A percentile compares a stretch with the other conserved stretches of the same genome.
Evolutionary conservation across 2,113 vertebrate genomes (phyloP).

Genomic region (Cnemophilus loriae): DNA sequence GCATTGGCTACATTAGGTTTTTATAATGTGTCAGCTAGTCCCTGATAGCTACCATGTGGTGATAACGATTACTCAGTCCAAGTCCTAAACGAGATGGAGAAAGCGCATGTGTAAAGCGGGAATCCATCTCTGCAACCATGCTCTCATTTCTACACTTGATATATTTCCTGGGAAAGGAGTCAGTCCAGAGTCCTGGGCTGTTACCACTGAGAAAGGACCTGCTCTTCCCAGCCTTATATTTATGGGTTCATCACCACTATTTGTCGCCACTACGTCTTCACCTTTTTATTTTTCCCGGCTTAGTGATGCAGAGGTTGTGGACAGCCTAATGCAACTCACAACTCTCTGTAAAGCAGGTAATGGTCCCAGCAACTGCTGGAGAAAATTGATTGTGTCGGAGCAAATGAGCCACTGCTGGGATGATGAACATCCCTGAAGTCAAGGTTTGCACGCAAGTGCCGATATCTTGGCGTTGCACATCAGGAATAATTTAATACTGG

Average conservation of each 20-base stretch:
- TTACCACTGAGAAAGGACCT: not conserved
- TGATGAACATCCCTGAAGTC: constrained; percentile 59
- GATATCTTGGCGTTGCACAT: constrained; percentile 51
- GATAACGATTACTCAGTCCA: constrained; percentile 14
- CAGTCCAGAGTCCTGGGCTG: not conserved
- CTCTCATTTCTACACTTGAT: not conserved
- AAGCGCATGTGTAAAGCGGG: not conserved
- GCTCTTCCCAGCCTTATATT: not conserved
- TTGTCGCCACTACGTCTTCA: constrained; percentile 4
- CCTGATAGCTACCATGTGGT: constrained; percentile 45
- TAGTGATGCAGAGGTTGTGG: not conserved
- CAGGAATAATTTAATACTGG: constrained; percentile 65
- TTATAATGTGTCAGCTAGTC: constrained; percentile 29
- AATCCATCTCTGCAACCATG: not conserved
- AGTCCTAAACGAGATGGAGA: not conserved
- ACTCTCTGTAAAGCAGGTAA: constrained; percentile 38
- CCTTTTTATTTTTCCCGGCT: constrained; percentile 1
- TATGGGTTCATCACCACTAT: not conserved
- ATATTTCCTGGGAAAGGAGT: not conserved
- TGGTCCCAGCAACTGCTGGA: not conserved
- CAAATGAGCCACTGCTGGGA: constrained; percentile 28
- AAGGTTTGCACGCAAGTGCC: constrained; percentile 37
- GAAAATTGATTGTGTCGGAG: constrained; percentile 64
- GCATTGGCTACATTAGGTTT: constrained; percentile 15
- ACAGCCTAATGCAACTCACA: constrained; percentile 12